Base-by-base conservation (phyloP, 2,797 vertebrate genomes). In the Onychomys torridus region DNA sequence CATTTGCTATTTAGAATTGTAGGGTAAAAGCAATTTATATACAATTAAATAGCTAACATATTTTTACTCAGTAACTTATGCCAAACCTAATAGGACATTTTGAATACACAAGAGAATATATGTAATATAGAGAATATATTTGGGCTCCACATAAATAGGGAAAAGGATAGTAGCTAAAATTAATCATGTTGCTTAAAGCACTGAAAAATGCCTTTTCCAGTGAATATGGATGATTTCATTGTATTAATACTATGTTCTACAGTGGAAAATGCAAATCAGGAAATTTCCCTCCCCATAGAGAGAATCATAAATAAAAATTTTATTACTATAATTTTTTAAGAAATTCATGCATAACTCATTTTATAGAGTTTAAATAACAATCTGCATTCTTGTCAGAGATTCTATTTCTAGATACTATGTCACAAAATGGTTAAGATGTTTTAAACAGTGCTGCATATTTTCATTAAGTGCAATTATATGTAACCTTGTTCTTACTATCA, bases 31-130 rank as follows among this genome's bases (percentile, higher is more conserved):
- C 75, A 55, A 91, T 43, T 86, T 37, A 86, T 91, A 79, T 17
- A 78, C 89, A 79, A 57, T 37, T 21, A 92, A 92, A 27, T 79
- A 90, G 34, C 92, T 87, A 91, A 78, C 29, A n/a, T 29, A 32
- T 40, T 94, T 69, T 91, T 76, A 13, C 32, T 65, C 17, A 96
- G 59, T 82, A 73, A 86, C 29, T 40, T 89, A 19, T 40, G 27
- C 13, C 52, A 93, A 61, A 52, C 29, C 14, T 43, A 89, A 89
- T 21, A 69, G 25, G 25, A 71, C 21, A 92, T 57, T 23, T n/a
- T 88, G 40, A 77, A 55, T 57, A 29, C 52, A 40, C 2, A 82
- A 93, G 8, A 65, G 19, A 85, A 21, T 27, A 6, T 83, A 49
- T 63, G 3, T 27, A 61, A 91, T 63, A 23, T 79, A 63, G 5